These are phyloP conservation scores for Lithophane leautieri DNA, from an alignment of 2,888 invertebrate species.

Conservation along the genomic window DNA sequence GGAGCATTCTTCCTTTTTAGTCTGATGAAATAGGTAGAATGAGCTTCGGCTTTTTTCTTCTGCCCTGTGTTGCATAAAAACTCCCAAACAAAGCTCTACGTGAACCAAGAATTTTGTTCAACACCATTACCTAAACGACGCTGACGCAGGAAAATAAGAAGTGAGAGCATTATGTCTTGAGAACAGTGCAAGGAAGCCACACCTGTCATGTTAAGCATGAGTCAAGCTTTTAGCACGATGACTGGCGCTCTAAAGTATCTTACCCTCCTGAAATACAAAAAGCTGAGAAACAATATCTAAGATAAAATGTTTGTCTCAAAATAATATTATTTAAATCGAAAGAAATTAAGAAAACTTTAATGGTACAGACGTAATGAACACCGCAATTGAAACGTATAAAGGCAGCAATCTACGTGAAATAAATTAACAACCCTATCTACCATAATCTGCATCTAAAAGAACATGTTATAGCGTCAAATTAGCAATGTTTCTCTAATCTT, in stretches of 20 bases:
- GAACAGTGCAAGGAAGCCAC: slow-evolving; percentile 21
- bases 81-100: neutral
- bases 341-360: neutral
- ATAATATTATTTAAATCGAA: neutral
- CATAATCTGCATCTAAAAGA: slow-evolving; percentile 61
- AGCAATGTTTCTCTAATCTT: slow-evolving; percentile 78
- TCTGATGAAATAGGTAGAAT: neutral
- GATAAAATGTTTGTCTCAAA: neutral
- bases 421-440: slow-evolving; percentile 39
- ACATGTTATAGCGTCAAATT: slow-evolving; percentile 70
- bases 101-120: neutral
- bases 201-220: slow-evolving; percentile 36
- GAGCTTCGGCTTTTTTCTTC: neutral
- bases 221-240: slow-evolving; percentile 31
- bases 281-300: neutral
- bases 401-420: slow-evolving; percentile 20
- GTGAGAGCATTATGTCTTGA: slow-evolving; percentile 22
- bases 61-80: neutral
- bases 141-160: neutral
- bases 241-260: slow-evolving; percentile 14
- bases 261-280: neutral
- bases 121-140: neutral
- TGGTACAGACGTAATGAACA: neutral
- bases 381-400: slow-evolving; percentile 27
- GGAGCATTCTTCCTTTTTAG: neutral